Evolutionary conservation across 2,888 invertebrate genomes (phyloP), one percentile per base, ranked within the genome.

Genomic region (Lordiphosa andalusiaca): DNA sequence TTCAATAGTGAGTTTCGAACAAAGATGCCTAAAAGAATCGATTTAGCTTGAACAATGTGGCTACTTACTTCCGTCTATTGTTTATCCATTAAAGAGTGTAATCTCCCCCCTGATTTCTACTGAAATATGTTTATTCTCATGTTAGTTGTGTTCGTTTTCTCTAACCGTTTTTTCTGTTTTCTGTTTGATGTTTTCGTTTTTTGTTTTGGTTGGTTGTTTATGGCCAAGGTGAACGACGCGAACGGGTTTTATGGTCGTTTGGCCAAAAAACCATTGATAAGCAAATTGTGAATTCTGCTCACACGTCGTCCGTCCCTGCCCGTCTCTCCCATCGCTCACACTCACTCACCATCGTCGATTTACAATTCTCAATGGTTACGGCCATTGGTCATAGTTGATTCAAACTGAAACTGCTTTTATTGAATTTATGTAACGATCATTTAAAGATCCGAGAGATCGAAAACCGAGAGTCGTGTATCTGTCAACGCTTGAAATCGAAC

Each of bases 181-280:
- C n/a, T 33, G n/a, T 40, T 56, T 57, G 40, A 37, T 37, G 48
- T 50, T 67, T 72, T 56, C 42, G 42, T 48, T 67, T 65, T 65
- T 40, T 37, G 40, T 41, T 59, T 47, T 38, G 50, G 30, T 36
- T 35, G 37, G 38, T 58, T 53, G 42, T 51, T 47, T 35, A 73
- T 76, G 48, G 66, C 61, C 77, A 77, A 77, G 77, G 77, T 74
- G 62, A 77, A 46, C 64, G 46, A 62, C 54, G 16, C 16, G 48
- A 71, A 70, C 73, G 37, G 53, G 75, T 65, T 63, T 41, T 39
- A 10, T 23, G n/a, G 39, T 12, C 21, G 30, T 46, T 12, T 12
- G n/a, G 40, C 16, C 42, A 23, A 57, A 19, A 40, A 40, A 44
- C 63, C 49, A 49, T 48, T 50, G 42, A 36, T 64, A 49, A 39